These are phyloP conservation scores for Sussaba pulchella DNA, from an alignment of 2,888 invertebrate species.

Conservation along the genomic window DNA sequence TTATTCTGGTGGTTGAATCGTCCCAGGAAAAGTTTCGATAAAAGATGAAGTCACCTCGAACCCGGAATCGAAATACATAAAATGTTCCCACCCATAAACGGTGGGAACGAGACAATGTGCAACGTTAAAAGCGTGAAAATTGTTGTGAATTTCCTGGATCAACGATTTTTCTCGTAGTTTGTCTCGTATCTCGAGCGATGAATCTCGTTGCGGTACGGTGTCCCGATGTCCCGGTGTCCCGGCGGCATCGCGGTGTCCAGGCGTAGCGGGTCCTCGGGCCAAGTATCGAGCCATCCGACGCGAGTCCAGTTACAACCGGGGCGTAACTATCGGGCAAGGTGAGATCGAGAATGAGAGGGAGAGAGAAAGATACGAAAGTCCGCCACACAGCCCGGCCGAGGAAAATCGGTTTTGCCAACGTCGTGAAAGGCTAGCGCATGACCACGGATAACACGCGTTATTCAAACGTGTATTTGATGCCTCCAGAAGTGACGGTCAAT, in stretches of 20 bases:
- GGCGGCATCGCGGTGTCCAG: neutral
- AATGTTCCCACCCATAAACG: too few relatives aligned
- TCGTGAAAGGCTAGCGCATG: conserved; percentile 31
- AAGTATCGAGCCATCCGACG: conserved; percentile 24
- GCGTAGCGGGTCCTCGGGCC: conserved; percentile 35
- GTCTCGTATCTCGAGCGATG: neutral
- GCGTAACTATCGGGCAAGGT: conserved; percentile 44
- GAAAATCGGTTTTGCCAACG: conserved; percentile 46
- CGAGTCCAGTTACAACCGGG: conserved; percentile 50
- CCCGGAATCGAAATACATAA: too few relatives aligned
- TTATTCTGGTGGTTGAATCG: too few relatives aligned
- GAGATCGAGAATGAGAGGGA: too few relatives aligned
- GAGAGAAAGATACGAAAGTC: too few relatives aligned
- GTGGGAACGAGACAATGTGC: too few relatives aligned
- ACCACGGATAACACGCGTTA: conserved; percentile 63
- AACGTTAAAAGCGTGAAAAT: conserved; percentile 20
- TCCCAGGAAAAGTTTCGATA: too few relatives aligned
- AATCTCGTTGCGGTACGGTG: neutral
- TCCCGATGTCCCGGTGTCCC: too few relatives aligned
- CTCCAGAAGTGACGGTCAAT: conserved; percentile 73
- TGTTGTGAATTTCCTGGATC: neutral
- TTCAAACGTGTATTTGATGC: conserved; percentile 57
- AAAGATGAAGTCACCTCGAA: too few relatives aligned
- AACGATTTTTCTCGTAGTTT: neutral
- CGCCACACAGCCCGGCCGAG: too few relatives aligned